A percentile compares a stretch with the other conserved stretches of the same genome.
These are phyloP conservation scores for Phengaris arion DNA, from an alignment of 2,888 invertebrate species.

Conservation along the genomic window DNA sequence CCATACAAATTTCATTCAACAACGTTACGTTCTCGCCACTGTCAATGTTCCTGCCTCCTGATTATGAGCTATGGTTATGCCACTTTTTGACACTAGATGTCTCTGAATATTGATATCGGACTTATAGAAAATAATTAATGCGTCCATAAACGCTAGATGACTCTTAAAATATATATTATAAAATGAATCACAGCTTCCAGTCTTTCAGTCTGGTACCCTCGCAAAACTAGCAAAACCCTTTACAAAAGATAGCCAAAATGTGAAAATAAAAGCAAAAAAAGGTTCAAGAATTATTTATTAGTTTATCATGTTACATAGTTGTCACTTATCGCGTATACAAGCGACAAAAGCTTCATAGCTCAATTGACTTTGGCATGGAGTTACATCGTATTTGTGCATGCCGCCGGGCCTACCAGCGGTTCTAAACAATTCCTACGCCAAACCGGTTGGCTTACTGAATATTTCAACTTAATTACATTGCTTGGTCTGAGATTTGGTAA, in stretches of 20 bases:
- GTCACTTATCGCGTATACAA: constrained; percentile 76
- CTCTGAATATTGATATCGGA: no score
- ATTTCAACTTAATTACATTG: not conserved
- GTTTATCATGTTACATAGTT: constrained; percentile 72
- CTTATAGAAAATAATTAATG: no score
- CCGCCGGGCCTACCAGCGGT: constrained; percentile 41
- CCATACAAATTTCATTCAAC: no score
- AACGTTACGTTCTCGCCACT: no score
- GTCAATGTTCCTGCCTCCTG: no score
- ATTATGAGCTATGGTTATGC: no score
- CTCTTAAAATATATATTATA: no score
- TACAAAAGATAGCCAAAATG: not conserved
- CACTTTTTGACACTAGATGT: no score
- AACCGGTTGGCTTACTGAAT: constrained; percentile 24
- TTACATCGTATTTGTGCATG: constrained; percentile 72
- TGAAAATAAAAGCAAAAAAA: constrained; percentile 36
- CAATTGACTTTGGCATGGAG: constrained; percentile 80
- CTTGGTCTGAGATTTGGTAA: constrained; percentile 24
- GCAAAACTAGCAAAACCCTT: no score
- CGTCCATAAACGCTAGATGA: no score
- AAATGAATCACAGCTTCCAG: no score
- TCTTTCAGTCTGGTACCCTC: no score
- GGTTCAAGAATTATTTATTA: constrained; percentile 76
- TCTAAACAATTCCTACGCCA: constrained; percentile 29
- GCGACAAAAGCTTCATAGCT: constrained; percentile 78